Percentiles rank a stretch among this genome's conserved stretches.
Evolutionary conservation across 2,113 vertebrate species (phyloP).

Genomic region (Promerops cafer): DNA sequence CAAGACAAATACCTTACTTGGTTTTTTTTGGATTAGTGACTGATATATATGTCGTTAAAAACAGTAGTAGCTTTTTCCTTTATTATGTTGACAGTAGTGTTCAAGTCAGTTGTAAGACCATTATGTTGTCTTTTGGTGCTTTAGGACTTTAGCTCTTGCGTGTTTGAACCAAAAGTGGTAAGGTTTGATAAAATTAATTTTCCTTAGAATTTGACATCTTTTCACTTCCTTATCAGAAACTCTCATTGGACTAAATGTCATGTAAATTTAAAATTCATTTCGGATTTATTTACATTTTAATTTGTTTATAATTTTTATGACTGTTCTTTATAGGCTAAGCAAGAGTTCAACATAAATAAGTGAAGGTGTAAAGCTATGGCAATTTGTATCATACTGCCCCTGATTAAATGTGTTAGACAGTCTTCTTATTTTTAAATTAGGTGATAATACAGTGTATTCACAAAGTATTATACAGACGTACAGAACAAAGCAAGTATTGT

Average conservation of each 20-base stretch:
- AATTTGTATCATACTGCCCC: not conserved
- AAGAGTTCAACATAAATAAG: not conserved
- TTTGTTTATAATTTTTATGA: not conserved
- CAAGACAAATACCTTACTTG: not conserved
- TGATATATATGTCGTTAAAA: not conserved
- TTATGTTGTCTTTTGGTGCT: not conserved
- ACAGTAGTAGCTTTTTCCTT: not conserved
- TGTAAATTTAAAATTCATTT: not conserved
- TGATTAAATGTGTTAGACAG: not conserved
- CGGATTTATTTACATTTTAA: not conserved
- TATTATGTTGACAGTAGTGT: not conserved
- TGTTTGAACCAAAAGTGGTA: not conserved
- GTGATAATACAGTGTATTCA: not conserved
- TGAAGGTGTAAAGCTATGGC: not conserved
- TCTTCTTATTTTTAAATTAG: not conserved
- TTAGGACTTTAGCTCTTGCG: not conserved
- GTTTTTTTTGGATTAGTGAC: not conserved
- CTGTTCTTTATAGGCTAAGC: not conserved
- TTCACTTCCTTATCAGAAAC: not conserved
- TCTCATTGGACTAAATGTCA: not conserved
- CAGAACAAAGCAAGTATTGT: not conserved
- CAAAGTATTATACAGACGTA: not conserved
- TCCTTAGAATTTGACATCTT: not conserved
- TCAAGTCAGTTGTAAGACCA: not conserved
- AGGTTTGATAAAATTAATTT: not conserved